phyloP scores from a whole-genome alignment of 2,113 vertebrate species.

The Rhodinocichla rosea region DNA sequence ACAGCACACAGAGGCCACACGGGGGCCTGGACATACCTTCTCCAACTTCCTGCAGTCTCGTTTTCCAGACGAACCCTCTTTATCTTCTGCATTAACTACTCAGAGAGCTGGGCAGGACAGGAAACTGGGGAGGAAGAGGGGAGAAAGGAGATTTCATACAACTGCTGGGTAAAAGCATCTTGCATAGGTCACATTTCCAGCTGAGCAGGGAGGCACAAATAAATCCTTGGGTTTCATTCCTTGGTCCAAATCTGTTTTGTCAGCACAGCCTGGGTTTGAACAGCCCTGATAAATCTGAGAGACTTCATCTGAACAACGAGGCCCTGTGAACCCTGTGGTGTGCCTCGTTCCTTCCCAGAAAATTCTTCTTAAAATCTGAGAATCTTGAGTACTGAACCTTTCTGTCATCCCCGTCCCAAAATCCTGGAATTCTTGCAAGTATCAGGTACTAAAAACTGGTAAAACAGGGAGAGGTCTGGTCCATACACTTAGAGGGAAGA shows the following conservation, averaged over 20 bases:
- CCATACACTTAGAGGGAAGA: background rate
- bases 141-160: background rate
- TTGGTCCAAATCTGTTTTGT: background rate
- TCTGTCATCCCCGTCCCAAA: background rate
- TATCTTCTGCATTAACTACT: conserved; percentile 91
- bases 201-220: background rate
- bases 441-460: background rate
- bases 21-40: conserved; percentile 75
- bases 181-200: background rate
- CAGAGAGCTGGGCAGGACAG: conserved; percentile 76
- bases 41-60: conserved; percentile 79
- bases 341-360: background rate
- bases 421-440: background rate
- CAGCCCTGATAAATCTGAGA: background rate
- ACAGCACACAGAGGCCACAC: background rate
- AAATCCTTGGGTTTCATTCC: background rate
- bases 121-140: conserved; percentile 71
- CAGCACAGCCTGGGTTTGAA: background rate
- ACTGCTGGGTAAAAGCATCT: background rate
- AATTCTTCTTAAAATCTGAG: background rate
- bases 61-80: conserved; percentile 92
- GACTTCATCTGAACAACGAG: background rate
- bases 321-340: background rate
- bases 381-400: background rate
- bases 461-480: background rate